phyloP scores from a whole-genome alignment of 2,113 vertebrate genomes.

The Xenopus tropicalis region DNA sequence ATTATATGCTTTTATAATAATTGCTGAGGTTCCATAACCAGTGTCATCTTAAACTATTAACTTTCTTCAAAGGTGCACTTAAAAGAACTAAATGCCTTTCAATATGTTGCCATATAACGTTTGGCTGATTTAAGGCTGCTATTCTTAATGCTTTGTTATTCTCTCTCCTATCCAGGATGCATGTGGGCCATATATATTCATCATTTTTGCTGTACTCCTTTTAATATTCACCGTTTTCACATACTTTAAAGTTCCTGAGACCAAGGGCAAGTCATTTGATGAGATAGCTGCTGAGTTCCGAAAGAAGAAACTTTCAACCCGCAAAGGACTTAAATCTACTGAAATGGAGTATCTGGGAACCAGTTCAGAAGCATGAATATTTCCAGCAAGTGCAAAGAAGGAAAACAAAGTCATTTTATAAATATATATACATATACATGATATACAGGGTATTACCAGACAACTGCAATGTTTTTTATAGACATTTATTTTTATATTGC shows the following conservation, averaged over 20 bases:
- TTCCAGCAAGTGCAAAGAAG: not conserved
- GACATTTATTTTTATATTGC: not conserved
- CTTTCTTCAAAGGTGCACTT: too few species aligned
- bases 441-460: conserved; percentile 21
- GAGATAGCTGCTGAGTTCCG: conserved; percentile 83
- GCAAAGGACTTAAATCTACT: conserved; percentile 39
- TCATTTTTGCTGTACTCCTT: conserved; percentile 78
- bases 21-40: too few species aligned
- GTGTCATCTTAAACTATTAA: too few species aligned
- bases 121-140: not conserved
- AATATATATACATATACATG: not conserved
- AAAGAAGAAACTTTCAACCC: conserved; percentile 53
- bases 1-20: too few species aligned
- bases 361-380: conserved; percentile 63
- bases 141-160: conserved; percentile 1
- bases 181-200: conserved; percentile 77
- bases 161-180: conserved; percentile 61
- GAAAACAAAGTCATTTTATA: not conserved
- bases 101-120: too few species aligned
- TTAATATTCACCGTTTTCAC: conserved; percentile 77
- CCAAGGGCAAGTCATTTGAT: conserved; percentile 89
- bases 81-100: too few species aligned
- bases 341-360: conserved; percentile 79
- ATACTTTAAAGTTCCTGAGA: conserved; percentile 85
- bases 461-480: conserved; percentile 1